Conservation (phyloP, 2,888 invertebrate species). For the Polydesmus complanatus region DNA sequence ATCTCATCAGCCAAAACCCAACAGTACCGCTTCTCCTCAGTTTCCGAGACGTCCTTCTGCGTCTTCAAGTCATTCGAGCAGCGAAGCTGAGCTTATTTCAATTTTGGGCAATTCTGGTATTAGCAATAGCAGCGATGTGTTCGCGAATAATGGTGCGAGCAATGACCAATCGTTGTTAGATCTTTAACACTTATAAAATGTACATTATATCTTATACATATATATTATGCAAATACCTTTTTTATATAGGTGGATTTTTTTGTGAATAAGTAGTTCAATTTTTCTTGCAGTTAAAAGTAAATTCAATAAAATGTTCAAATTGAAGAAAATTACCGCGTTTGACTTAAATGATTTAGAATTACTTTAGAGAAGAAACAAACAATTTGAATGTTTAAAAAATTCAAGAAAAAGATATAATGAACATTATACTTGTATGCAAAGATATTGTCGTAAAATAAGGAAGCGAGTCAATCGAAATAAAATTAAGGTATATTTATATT, state of each 20-base stretch:
- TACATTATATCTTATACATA: not conserved
- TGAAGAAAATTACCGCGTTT: not conserved
- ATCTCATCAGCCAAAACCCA: not conserved
- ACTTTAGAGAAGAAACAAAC: too few species aligned
- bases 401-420: too few species aligned
- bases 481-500: too few species aligned
- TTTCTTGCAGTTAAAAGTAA: not conserved
- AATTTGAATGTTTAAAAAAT: too few species aligned
- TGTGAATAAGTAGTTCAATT: not conserved
- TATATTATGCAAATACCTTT: not conserved
- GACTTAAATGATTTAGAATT: too few species aligned
- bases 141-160: slow-evolving; percentile 2
- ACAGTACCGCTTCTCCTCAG: slow-evolving; percentile 9
- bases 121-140: slow-evolving; percentile 11
- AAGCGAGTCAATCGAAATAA: too few species aligned
- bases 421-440: too few species aligned
- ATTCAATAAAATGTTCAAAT: not conserved
- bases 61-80: slow-evolving; percentile 21
- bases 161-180: slow-evolving; percentile 18
- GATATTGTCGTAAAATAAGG: too few species aligned
- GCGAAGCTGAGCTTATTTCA: slow-evolving; percentile 11
- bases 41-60: slow-evolving; percentile 50
- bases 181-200: not conserved
- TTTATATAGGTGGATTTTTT: not conserved
- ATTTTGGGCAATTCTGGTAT: slow-evolving; percentile 20